phyloP scores from a whole-genome alignment of 30 jellyfish, hydroid and myxozoan species.

The Clytia hemisphaerica region DNA sequence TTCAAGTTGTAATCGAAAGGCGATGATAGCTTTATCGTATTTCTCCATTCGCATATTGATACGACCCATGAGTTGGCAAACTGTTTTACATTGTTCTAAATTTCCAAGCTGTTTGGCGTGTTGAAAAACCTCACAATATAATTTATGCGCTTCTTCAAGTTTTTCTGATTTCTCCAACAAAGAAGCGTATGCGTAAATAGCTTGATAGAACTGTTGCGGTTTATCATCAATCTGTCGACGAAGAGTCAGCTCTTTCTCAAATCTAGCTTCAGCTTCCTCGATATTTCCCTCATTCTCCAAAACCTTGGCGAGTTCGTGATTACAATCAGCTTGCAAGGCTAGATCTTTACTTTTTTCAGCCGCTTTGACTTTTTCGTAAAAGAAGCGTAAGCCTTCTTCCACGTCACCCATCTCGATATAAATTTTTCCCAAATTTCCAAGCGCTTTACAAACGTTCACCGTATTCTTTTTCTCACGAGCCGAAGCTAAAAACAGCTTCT shows the following conservation, averaged over 20 bases:
- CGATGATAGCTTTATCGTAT: conserved; percentile 56
- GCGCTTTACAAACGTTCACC: conserved; percentile 76
- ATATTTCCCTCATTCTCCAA: conserved; percentile 5
- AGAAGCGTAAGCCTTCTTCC: conserved; percentile 58
- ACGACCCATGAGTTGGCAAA: conserved; percentile 42
- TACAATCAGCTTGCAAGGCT: conserved; percentile 53
- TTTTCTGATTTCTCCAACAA: conserved; percentile 12
- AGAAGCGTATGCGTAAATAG: conserved; percentile 5
- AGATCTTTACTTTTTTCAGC: conserved; percentile 55
- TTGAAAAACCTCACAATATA: conserved; percentile 31
- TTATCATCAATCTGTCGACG: conserved; percentile 18
- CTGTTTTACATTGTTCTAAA: neutral
- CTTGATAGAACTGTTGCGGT: neutral
- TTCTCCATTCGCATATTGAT: conserved; percentile 46
- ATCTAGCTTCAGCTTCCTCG: conserved; percentile 30
- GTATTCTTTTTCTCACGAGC: conserved; percentile 80
- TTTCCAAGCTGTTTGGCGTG: conserved; percentile 17
- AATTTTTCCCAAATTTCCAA: conserved; percentile 76
- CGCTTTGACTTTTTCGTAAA: conserved; percentile 53
- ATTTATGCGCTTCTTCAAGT: conserved; percentile 27
- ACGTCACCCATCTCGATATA: conserved; percentile 49
- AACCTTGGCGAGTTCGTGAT: conserved; percentile 41
- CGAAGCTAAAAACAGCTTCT: conserved; percentile 58
- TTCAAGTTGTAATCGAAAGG: conserved; percentile 54
- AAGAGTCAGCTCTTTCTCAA: conserved; percentile 28